Evolutionary conservation across 92 coral and sea anemone genomes (phyloP), one percentile per base, ranked within the genome.

Genomic region (Palythoa caribaeorum): DNA sequence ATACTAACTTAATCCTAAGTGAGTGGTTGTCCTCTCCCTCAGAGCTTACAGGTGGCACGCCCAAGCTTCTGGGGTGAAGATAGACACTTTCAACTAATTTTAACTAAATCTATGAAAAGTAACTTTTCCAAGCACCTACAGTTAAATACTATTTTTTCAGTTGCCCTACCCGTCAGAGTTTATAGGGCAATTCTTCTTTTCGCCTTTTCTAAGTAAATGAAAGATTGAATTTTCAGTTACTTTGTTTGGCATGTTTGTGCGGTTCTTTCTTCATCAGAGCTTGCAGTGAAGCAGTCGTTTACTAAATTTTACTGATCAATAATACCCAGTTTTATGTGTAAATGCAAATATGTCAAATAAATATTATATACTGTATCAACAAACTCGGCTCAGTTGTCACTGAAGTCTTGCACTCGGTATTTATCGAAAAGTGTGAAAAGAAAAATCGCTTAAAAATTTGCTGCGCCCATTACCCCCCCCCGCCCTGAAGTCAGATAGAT

Each of bases 351-450:
- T 57, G 63, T 57, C 63, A 57, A 57, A 57, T 57, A 57, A 11
- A 57, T 57, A 3, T 3, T 57, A 57, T 57, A 57, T 57, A 57
- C 12, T 57, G 63, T 57, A 8, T 57, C 63, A 57, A 57, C 63
- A 57, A 57, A 57, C 63, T 16, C 28, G 28, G 28, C 28, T 2
- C 63, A 57, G 63, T 57, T 57, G 63, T 57, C 63, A 57, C 12
- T 57, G 63, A 57, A 57, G 63, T 57, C 63, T 57, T 57, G 63
- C 63, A 57, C 63, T 57, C 63, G 63, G 63, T 57, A 57, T 57
- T 57, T 57, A 57, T 57, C 63, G 63, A 4, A 57, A 57, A 57
- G 12, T 57, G 63, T 57, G 63, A 57, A 57, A 57, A 57, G 63
- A 57, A 57, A 57, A 57, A 57, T 57, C 63, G 63, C 63, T 57